Conservation (phyloP, 1,140 invertebrate species). For the Branchinecta lynchi region DNA sequence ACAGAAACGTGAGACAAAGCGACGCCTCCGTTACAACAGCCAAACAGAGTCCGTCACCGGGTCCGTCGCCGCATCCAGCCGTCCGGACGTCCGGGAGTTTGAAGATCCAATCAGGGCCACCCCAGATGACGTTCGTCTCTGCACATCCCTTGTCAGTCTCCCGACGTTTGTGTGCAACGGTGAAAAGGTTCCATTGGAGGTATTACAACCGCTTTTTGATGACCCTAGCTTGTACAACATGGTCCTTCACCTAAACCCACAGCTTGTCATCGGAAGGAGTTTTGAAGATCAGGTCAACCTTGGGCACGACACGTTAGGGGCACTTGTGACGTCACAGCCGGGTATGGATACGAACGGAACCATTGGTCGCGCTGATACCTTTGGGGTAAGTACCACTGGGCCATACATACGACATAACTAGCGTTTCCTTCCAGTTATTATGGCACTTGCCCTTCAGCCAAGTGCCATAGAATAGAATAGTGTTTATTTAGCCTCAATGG, state of each 20-base stretch:
- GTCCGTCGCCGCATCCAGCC: not conserved
- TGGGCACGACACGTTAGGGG: constrained; percentile 21
- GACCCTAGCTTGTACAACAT: constrained; percentile 51
- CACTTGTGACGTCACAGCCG: not conserved
- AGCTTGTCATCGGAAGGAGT: constrained; percentile 47
- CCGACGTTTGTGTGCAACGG: constrained; percentile 64
- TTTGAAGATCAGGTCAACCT: constrained; percentile 49
- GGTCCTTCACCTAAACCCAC: constrained; percentile 54
- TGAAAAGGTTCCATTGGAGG: constrained; percentile 49
- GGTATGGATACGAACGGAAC: not conserved
- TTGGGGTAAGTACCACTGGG: no score
- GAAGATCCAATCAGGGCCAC: not conserved
- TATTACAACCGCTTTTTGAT: constrained; percentile 51
- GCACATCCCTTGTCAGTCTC: constrained; percentile 58
- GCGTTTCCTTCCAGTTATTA: no score
- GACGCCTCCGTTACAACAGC: constrained; percentile 10
- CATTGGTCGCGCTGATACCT: no score
- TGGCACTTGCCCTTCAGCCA: no score
- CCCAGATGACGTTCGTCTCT: constrained; percentile 36
- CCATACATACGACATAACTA: no score
- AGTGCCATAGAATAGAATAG: no score
- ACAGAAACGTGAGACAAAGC: constrained; percentile 11
- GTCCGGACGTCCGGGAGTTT: constrained; percentile 12
- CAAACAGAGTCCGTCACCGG: constrained; percentile 10
- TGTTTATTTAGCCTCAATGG: no score